A percentile compares a stretch with the other conserved stretches of the same genome.
phyloP scores from a whole-genome alignment of 2,113 vertebrate species.

The Noturus placidus region DNA sequence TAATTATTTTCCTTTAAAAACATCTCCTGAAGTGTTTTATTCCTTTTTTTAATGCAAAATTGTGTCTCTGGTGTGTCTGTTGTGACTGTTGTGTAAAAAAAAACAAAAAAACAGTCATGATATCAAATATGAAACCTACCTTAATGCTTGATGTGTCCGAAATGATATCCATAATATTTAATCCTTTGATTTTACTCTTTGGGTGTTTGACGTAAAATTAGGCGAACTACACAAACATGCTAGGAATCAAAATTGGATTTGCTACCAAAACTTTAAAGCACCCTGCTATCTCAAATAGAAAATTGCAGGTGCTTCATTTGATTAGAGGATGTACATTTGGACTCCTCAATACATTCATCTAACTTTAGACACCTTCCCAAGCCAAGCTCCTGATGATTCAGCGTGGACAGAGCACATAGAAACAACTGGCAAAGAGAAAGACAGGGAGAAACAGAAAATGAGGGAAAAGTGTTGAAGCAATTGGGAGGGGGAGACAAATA shows the following conservation, averaged over 20 bases:
- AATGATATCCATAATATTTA: neutral
- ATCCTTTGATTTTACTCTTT: neutral
- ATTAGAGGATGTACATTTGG: neutral
- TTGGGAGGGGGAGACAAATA: slow-evolving; percentile 71
- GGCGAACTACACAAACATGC: neutral
- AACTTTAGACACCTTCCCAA: neutral
- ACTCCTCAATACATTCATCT: neutral
- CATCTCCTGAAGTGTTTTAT: neutral
- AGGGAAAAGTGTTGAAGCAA: slow-evolving; percentile 53
- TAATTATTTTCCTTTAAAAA: neutral
- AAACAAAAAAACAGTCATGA: neutral
- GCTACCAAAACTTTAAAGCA: neutral
- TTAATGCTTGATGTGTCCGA: neutral
- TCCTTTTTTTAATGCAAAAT: neutral
- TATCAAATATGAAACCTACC: neutral
- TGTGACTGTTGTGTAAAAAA: neutral
- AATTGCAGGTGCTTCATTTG: neutral
- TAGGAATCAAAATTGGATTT: neutral
- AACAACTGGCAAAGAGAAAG: no score
- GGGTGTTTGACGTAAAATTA: neutral
- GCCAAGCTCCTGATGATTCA: slow-evolving; percentile 6
- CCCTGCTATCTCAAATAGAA: neutral
- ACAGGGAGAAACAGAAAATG: slow-evolving; percentile 18
- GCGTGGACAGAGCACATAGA: no score
- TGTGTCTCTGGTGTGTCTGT: neutral